These are phyloP conservation scores for Zygaena filipendulae DNA, from an alignment of 2,888 invertebrate species.

Conservation along the genomic window DNA sequence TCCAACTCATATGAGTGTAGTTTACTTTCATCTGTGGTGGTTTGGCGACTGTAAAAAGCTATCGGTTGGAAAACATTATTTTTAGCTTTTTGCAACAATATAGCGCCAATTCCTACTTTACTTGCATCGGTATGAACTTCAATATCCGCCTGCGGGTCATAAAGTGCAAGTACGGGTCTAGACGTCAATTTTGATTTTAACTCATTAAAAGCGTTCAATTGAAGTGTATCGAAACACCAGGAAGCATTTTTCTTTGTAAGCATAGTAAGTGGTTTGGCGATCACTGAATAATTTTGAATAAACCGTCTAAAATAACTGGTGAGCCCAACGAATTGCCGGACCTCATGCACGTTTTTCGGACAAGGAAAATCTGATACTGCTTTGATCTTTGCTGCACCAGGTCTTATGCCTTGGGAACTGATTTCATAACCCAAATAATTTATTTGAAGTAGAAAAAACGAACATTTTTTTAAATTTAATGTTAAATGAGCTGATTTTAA, in stretches of 20 bases:
- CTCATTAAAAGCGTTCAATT: conserved; percentile 2
- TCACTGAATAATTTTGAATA: conserved; percentile 2
- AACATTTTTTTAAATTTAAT: conserved; percentile 17
- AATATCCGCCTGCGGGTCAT: conserved; percentile 8
- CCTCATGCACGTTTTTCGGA: conserved; percentile 10
- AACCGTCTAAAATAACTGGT: conserved; percentile 20
- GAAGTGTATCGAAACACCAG: not conserved
- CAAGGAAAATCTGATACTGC: conserved; percentile 3
- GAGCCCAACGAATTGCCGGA: conserved; percentile 19
- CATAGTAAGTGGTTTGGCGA: conserved; percentile 1
- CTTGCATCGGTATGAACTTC: no score
- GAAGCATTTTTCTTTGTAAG: conserved; percentile 2
- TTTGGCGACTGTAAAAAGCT: conserved; percentile 4
- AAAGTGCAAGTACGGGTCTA: conserved; percentile 7
- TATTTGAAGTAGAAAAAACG: conserved; percentile 15
- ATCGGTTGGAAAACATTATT: conserved; percentile 4
- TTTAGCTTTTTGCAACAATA: conserved; percentile 7
- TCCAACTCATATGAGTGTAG: conserved; percentile 8
- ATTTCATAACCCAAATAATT: conserved; percentile 19
- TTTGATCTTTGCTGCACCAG: conserved; percentile 3
- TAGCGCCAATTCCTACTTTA: no score
- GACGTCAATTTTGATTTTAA: conserved; percentile 3
- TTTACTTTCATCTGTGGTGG: conserved; percentile 8
- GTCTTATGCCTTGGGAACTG: no score
- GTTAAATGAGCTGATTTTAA: conserved; percentile 18